These are phyloP conservation scores for Nebria brevicollis DNA, from an alignment of 2,888 invertebrate genomes.

Conservation along the genomic window DNA sequence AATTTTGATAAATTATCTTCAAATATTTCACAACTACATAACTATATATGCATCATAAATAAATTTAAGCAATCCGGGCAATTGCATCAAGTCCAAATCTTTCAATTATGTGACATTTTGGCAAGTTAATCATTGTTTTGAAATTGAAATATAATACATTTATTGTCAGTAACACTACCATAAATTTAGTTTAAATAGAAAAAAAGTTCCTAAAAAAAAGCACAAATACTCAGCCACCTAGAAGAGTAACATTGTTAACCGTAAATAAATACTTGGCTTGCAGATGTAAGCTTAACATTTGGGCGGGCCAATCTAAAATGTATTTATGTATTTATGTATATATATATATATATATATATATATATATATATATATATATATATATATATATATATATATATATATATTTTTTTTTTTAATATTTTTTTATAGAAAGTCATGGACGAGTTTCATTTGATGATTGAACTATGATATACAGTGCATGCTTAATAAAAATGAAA, in stretches of 20 bases:
- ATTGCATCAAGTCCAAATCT: not conserved
- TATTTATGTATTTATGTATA: too few species aligned
- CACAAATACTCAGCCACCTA: too few species aligned
- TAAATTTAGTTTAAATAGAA: not conserved
- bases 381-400: too few species aligned
- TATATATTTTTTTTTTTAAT: too few species aligned
- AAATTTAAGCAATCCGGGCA: not conserved
- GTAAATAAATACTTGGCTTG: not conserved
- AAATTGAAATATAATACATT: not conserved
- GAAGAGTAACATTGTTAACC: too few species aligned
- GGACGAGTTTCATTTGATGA: not conserved
- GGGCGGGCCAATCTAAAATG: not conserved
- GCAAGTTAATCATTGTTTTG: not conserved
- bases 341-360: too few species aligned
- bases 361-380: too few species aligned
- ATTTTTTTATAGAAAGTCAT: not conserved
- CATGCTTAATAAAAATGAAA: too few species aligned
- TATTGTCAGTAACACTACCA: not conserved
- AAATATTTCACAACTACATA: too few species aligned
- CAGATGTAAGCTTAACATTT: not conserved
- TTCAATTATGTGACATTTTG: not conserved
- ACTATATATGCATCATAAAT: not conserved
- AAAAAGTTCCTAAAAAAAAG: too few species aligned
- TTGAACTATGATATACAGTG: too few species aligned
- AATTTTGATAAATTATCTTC: too few species aligned